Conservation (phyloP, 2,113 vertebrate species). For the Acinonyx jubatus region DNA sequence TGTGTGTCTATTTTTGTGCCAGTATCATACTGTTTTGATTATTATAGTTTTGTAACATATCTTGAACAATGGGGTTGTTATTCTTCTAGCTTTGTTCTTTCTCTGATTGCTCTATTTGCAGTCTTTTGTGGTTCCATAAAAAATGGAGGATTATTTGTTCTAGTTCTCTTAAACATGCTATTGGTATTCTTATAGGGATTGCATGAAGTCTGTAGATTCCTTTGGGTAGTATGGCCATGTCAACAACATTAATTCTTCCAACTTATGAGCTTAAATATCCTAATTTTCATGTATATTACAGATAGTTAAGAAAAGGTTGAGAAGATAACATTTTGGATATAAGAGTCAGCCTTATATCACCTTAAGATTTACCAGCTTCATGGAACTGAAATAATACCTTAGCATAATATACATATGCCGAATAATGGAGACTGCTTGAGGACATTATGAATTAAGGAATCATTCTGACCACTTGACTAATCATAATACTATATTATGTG, state of each 20-base stretch:
- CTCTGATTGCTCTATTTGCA: background rate
- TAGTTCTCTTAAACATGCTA: background rate
- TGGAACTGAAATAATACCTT: background rate
- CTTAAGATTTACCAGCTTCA: constrained; percentile 16
- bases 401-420: constrained; percentile 15
- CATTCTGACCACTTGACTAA: constrained; percentile 68
- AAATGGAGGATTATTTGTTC: background rate
- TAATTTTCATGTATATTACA: background rate
- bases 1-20: background rate
- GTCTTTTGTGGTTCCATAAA: background rate
- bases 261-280: background rate
- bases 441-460: constrained; percentile 49
- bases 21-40: background rate
- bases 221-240: background rate
- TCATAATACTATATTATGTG: constrained; percentile 70
- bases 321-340: background rate
- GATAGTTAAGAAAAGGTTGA: background rate
- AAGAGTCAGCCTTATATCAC: background rate
- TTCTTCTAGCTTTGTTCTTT: background rate
- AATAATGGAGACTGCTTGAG: constrained; percentile 54
- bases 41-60: background rate
- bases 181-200: background rate
- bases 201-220: background rate
- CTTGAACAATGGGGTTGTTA: background rate
- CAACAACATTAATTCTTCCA: background rate